Evolutionary conservation across 2,888 invertebrate species (phyloP).

Genomic region (Baccha elongata): DNA sequence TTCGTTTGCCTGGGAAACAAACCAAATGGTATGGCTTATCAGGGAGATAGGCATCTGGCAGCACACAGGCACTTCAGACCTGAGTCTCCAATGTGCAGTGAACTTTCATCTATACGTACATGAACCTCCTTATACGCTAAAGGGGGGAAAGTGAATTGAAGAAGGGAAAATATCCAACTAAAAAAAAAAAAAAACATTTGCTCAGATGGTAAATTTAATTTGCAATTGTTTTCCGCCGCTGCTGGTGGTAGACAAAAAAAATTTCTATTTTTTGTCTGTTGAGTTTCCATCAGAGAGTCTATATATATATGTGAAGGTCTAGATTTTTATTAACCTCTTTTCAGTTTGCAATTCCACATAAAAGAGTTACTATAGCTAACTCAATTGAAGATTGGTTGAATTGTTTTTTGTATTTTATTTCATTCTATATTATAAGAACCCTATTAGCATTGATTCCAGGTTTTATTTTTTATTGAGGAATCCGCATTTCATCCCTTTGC

Average conservation of each 20-base stretch:
- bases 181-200: slow-evolving; percentile 29
- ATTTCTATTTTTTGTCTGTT: slow-evolving; percentile 13
- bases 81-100: slow-evolving; percentile 51
- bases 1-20: slow-evolving; percentile 13
- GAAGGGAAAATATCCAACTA: slow-evolving; percentile 65
- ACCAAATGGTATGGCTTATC: slow-evolving; percentile 58
- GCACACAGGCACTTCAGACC: background rate
- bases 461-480: background rate
- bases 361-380: background rate
- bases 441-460: slow-evolving; percentile 51
- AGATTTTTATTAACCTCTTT: slow-evolving; percentile 79
- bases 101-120: slow-evolving; percentile 61
- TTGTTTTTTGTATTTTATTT: slow-evolving; percentile 9
- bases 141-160: slow-evolving; percentile 53
- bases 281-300: slow-evolving; percentile 41
- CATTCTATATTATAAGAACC: too few relatives aligned
- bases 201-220: slow-evolving; percentile 74
- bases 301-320: slow-evolving; percentile 80
- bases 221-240: slow-evolving; percentile 65
- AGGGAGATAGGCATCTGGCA: slow-evolving; percentile 48
- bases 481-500: background rate
- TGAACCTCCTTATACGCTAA: slow-evolving; percentile 16
- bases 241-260: slow-evolving; percentile 34
- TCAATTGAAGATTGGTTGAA: slow-evolving; percentile 23
- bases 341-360: slow-evolving; percentile 59